Conservation (phyloP, 2,888 invertebrate genomes). For the Xestia xanthographa region DNA sequence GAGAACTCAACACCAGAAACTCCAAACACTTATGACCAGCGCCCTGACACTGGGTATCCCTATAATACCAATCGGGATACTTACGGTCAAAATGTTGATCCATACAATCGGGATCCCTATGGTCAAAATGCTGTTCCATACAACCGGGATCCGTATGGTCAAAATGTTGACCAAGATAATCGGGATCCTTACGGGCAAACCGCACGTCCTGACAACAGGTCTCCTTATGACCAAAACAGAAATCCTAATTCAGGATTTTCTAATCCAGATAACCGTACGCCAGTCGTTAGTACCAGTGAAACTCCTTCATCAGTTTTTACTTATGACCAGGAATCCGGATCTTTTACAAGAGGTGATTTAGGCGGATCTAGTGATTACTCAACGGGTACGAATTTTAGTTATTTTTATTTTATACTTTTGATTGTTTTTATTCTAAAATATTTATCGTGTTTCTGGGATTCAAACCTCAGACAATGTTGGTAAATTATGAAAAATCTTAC, state of each 20-base stretch:
- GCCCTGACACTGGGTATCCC: not conserved
- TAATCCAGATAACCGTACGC: conserved; percentile 24
- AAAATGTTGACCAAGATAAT: not conserved
- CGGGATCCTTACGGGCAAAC: not conserved
- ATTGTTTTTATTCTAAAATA: conserved; percentile 15
- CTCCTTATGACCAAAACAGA: not conserved
- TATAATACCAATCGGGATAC: not conserved
- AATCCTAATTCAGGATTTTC: not conserved
- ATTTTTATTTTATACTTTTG: conserved; percentile 25
- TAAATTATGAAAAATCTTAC: not conserved
- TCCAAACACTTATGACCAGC: not conserved
- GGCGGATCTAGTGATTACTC: conserved; percentile 4
- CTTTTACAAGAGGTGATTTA: conserved; percentile 38
- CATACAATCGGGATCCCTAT: not conserved
- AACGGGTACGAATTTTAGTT: conserved; percentile 32
- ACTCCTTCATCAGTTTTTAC: conserved; percentile 3
- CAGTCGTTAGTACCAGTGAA: not conserved
- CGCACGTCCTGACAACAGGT: not conserved
- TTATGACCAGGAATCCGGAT: conserved; percentile 2
- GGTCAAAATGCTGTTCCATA: not conserved
- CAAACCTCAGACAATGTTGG: not conserved
- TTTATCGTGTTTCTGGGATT: not conserved
- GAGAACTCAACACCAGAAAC: not conserved
- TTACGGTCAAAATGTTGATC: not conserved
- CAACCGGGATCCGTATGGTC: not conserved